Base-by-base conservation (phyloP, 2,113 vertebrate species). In the Gambusia affinis region DNA sequence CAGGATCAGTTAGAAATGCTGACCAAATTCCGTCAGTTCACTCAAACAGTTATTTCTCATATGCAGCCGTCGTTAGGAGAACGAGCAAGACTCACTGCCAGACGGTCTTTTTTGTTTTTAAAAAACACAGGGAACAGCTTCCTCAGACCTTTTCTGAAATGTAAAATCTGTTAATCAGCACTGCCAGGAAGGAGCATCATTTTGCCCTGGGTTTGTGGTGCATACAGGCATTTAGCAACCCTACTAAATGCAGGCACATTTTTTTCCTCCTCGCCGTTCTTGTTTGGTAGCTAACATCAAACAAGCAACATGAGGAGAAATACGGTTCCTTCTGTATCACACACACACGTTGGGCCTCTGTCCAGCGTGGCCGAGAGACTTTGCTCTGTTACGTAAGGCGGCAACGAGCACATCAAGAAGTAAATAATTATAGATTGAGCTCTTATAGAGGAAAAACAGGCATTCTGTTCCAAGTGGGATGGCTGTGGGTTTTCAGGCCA, bases 401-500 rank as follows among this genome's bases (percentile, higher is more conserved):
- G 42, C 0, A 33, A 29, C 61, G 11, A 22, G 12, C 8, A 24
- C 29, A 22, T 44, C 1, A 22, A 67, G 15, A 17, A n/a, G 47
- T 27, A 17, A 75, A 67, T 19, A 31, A 7, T 35, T 60, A 57
- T 72, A 30, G 60, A 67, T 81, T 75, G 12, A 42, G 47, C 67
- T 63, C 22, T 65, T 65, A 5, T 31, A 15, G 33, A 12, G 27
- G 2, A 29, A 64, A 3, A 61, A 17, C 0, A 2, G 1, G 2
- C 27, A 62, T 73, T 73, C 12, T n/a, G 29, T 60, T 51, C 63
- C 27, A 19, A 39, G 31, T 17, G 65, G 28, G 65, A 63, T 22
- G 30, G 10, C 35, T 37, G 35, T 2, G 5, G 57, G 67, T 72
- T 28, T 19, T 60, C n/a, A 30, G 29, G 64, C 63, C 62, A 77